Percentiles rank a stretch among this genome's conserved stretches.
These are phyloP conservation scores for Icerya purchasi DNA, from an alignment of 2,888 invertebrate species.

Conservation along the genomic window DNA sequence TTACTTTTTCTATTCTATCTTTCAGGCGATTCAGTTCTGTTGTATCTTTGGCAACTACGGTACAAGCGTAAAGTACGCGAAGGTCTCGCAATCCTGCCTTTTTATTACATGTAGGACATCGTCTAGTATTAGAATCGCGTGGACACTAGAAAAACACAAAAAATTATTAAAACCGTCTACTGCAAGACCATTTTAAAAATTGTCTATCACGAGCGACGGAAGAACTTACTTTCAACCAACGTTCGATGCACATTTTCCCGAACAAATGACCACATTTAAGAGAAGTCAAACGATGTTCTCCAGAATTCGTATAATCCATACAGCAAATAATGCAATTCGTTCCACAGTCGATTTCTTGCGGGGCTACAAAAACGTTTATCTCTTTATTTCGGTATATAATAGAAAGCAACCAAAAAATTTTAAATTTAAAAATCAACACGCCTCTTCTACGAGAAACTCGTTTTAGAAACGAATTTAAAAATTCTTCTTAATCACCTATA, in stretches of 20 bases:
- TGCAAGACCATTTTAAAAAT: neutral
- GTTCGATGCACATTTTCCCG: conserved; percentile 54
- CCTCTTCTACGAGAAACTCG: too few relatives aligned
- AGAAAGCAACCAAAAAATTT: too few relatives aligned
- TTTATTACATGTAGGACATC: conserved; percentile 75
- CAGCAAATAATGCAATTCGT: conserved; percentile 69
- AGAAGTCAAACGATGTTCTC: conserved; percentile 64
- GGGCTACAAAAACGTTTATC: too few relatives aligned
- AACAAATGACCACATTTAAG: conserved; percentile 84
- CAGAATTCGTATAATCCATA: conserved; percentile 68
- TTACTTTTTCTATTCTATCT: conserved; percentile 15
- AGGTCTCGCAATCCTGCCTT: conserved; percentile 45
- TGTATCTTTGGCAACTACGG: conserved; percentile 53
- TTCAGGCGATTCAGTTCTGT: conserved; percentile 42
- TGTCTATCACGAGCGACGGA: neutral
- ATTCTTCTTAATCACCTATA: too few relatives aligned
- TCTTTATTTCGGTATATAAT: too few relatives aligned
- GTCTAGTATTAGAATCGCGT: conserved; percentile 28
- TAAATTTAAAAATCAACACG: too few relatives aligned
- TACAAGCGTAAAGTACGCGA: conserved; percentile 55
- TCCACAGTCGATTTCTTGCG: conserved; percentile 38
- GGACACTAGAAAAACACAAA: conserved; percentile 15
- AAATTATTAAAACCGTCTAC: neutral
- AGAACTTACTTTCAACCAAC: conserved; percentile 41
- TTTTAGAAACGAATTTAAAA: too few relatives aligned